Conservation (phyloP, 2,113 vertebrate genomes). For the Centropristis striata region DNA sequence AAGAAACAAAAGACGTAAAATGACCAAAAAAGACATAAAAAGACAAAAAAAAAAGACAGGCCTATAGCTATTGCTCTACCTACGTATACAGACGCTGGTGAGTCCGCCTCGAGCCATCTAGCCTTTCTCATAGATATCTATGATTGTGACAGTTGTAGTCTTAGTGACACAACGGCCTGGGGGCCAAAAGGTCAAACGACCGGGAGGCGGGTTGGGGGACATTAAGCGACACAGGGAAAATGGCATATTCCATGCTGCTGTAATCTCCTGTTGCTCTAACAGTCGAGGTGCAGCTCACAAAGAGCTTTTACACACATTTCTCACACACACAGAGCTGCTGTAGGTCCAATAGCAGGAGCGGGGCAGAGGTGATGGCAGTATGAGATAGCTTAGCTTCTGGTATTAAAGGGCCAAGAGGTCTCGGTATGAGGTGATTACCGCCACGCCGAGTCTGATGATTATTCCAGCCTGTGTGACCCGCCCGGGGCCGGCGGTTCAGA, state of each 20-base stretch:
- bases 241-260: not conserved
- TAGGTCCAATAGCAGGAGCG: constrained; percentile 11
- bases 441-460: constrained; percentile 50
- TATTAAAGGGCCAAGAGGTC: constrained; percentile 57
- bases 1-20: too few relatives aligned
- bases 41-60: too few relatives aligned
- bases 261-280: constrained; percentile 7
- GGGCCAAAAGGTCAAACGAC: too few relatives aligned
- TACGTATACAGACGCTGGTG: too few relatives aligned
- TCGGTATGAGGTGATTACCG: constrained; percentile 62
- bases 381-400: constrained; percentile 57
- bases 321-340: constrained; percentile 6
- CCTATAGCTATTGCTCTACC: too few relatives aligned
- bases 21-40: too few relatives aligned
- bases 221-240: too few relatives aligned
- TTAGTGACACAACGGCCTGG: too few relatives aligned
- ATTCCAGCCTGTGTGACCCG: constrained; percentile 59
- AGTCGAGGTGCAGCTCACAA: not conserved
- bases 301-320: not conserved
- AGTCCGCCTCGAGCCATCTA: too few relatives aligned
- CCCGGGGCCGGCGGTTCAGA: constrained; percentile 47
- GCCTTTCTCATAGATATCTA: too few relatives aligned
- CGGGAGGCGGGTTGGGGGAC: too few relatives aligned
- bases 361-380: constrained; percentile 34
- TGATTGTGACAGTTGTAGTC: too few relatives aligned